These are phyloP conservation scores for Electrophaes corylata DNA, from an alignment of 2,888 invertebrate genomes.

Conservation along the genomic window DNA sequence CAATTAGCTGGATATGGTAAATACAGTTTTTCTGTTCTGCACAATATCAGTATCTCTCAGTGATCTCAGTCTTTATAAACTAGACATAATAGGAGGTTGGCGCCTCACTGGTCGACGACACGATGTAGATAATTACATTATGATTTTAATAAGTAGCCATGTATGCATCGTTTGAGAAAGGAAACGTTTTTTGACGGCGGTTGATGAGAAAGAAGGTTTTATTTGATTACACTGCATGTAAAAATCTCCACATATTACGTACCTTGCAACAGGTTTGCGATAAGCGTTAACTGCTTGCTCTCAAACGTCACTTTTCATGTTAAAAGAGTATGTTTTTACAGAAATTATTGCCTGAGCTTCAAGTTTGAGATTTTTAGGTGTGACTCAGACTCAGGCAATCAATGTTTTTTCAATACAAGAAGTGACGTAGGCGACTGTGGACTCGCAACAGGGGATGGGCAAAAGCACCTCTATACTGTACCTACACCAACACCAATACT, in stretches of 20 bases:
- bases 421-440: no score
- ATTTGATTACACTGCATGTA: neutral
- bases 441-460: no score
- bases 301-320: neutral
- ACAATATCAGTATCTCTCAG: slow-evolving; percentile 18
- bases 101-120: slow-evolving; percentile 39
- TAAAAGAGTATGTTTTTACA: no score
- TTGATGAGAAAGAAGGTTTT: slow-evolving; percentile 3
- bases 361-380: no score
- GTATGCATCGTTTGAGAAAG: slow-evolving; percentile 7
- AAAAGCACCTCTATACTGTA: no score
- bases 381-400: no score
- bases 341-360: no score
- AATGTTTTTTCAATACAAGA: no score
- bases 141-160: slow-evolving; percentile 5
- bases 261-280: neutral
- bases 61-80: slow-evolving; percentile 16
- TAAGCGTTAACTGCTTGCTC: neutral
- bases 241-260: neutral
- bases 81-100: slow-evolving; percentile 37
- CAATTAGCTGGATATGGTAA: slow-evolving; percentile 8
- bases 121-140: slow-evolving; percentile 18
- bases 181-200: neutral
- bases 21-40: slow-evolving; percentile 8
- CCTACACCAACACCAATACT: no score